These are phyloP conservation scores for Pristionchus mayeri DNA, from an alignment of 2,888 invertebrate species.

Conservation along the genomic window DNA sequence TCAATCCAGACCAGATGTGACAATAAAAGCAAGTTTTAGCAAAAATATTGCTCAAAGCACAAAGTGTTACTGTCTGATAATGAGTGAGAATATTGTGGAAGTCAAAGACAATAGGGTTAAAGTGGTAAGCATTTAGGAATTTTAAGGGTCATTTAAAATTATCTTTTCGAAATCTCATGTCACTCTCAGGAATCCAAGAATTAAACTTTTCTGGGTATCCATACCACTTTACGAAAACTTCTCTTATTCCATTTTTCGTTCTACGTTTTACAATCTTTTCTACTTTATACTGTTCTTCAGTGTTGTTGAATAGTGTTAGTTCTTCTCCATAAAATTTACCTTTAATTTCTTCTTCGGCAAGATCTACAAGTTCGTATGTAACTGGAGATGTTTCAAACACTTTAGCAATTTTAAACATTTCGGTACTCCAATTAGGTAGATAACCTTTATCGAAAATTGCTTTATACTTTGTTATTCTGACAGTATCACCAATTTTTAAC, in stretches of 20 bases:
- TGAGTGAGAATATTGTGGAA: neutral
- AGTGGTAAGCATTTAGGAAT: conserved; percentile 16
- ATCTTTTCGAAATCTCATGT: too few species aligned
- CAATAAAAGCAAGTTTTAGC: conserved; percentile 59
- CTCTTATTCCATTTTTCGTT: conserved; percentile 19
- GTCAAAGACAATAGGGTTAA: neutral
- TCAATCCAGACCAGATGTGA: conserved; percentile 60
- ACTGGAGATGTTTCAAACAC: neutral
- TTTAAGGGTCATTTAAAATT: too few species aligned
- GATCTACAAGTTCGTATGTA: conserved; percentile 15
- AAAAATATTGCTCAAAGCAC: conserved; percentile 56
- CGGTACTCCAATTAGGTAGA: conserved; percentile 53
- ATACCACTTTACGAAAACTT: conserved; percentile 34
- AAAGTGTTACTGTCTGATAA: neutral
- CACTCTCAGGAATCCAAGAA: conserved; percentile 15
- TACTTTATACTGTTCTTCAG: conserved; percentile 16
- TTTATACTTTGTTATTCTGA: conserved; percentile 59
- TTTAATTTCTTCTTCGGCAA: conserved; percentile 37
- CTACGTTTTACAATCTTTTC: neutral
- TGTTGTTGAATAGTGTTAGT: conserved; percentile 35
- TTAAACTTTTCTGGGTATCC: conserved; percentile 32
- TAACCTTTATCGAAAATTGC: conserved; percentile 58
- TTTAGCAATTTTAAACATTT: conserved; percentile 41
- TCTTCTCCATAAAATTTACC: conserved; percentile 20
- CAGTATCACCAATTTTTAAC: conserved; percentile 38